Base-by-base conservation (phyloP, 2,113 vertebrate genomes). In the Phylloscopus trochilus region DNA sequence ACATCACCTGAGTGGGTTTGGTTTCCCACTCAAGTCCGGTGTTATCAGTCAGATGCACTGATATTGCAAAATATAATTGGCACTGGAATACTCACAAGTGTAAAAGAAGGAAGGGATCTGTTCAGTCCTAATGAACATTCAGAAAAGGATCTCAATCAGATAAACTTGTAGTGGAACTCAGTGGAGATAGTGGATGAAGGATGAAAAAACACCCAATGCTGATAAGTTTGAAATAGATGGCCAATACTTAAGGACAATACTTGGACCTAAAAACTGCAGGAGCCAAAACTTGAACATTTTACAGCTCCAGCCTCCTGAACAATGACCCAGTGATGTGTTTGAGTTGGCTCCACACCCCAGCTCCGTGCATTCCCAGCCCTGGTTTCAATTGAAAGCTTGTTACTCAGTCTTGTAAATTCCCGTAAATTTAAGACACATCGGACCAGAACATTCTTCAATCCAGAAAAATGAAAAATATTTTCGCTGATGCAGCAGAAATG, bases 401-500 rank as follows among this genome's bases (percentile, higher is more conserved):
- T 96, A 69, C 59, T 86, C 59, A 46, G 22, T 13, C 93, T 82
- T 75, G 63, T 89, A 96, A 96, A 97, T 93, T 89, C 83, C 67
- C 27, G 7, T 67, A 46, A 76, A 80, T 95, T 95, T 63, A 83
- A 93, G 91, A 58, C 66, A 52, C 23, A 41, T 70, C 60, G 55
- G 47, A 91, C 68, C 91, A 94, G 72, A 86, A 77, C 1, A 3
- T 84, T 93, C 87, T 73, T 90, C 69, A 23, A 1, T 46, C 53
- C 84, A 93, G 60, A 96, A 93, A 89, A 82, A 95, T 46, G 87
- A 97, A 82, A 95, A 93, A 73, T 64, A 95, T 95, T 97, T 80
- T 24, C 13, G 93, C 94, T 95, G 96, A 96, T 82, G 74, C 83
- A 73, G 95, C 95, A 96, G 91, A 97, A 97, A 94, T 18, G 19